These are phyloP conservation scores for Crossoptilon crossoptilon DNA, from an alignment of 2,797 vertebrate species.

Conservation along the genomic window DNA sequence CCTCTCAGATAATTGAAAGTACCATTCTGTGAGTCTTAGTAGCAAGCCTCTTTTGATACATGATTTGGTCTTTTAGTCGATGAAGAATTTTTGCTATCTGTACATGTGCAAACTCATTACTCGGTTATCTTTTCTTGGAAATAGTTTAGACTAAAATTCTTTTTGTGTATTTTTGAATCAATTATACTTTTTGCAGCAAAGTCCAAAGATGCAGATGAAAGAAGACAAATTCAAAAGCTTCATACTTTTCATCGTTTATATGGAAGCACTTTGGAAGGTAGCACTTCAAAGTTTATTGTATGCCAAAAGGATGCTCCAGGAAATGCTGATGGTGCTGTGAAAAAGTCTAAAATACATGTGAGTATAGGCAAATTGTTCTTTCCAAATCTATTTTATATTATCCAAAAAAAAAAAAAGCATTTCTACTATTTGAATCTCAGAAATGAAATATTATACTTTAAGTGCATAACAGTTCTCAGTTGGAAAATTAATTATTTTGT, in stretches of 20 bases:
- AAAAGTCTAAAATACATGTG: conserved; percentile 33
- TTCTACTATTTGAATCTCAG: not conserved
- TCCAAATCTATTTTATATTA: not conserved
- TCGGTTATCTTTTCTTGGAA: not conserved
- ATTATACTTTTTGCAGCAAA: conserved; percentile 24
- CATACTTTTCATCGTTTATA: conserved; percentile 41
- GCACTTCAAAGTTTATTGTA: conserved; percentile 23
- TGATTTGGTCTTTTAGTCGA: not conserved
- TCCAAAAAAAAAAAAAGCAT: not conserved
- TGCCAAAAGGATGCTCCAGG: not conserved
- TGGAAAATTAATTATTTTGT: not conserved
- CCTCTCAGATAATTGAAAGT: not conserved
- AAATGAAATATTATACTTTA: not conserved
- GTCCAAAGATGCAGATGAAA: conserved; percentile 3
- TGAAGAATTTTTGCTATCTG: not conserved
- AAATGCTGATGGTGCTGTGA: not conserved
- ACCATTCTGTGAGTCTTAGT: not conserved
- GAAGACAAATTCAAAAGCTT: conserved; percentile 43
- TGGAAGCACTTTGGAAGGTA: conserved; percentile 46
- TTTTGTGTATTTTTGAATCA: not conserved
- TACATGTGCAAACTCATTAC: not conserved
- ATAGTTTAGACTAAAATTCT: not conserved
- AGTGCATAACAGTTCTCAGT: not conserved
- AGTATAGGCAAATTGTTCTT: not conserved
- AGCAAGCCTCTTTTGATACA: not conserved